Base-by-base conservation (phyloP, 2,113 vertebrate genomes). In the Arothron firmamentum region DNA sequence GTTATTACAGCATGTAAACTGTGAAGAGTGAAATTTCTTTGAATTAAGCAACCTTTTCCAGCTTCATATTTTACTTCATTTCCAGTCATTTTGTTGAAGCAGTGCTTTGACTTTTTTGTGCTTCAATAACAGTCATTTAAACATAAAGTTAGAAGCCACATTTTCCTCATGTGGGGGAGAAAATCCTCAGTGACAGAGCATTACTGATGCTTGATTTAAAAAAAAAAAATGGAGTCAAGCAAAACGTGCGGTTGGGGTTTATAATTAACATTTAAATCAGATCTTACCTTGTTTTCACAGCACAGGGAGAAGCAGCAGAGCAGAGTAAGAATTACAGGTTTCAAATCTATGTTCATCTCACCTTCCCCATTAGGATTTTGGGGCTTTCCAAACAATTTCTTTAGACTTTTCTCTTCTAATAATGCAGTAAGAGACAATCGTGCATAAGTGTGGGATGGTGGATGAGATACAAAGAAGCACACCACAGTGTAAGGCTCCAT, bases 351-450 rank as follows among this genome's bases (percentile, higher is more conserved):
- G 45, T 66, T 4, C 6, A 76, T 31, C 66, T 75, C 79, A 62
- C 62, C 63, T 68, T 70, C 75, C 74, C 60, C 38, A 21, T 59
- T 46, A 54, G 50, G 48, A 63, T 23, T 25, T 68, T 68, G 67
- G 75, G 72, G 65, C 70, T 72, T 80, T 68, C 65, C 61, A 38
- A 53, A 67, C 45, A 64, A 48, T 25, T 63, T 46, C 34, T 50
- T 70, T 62, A 76, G 74, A 75, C 74, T 69, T 74, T 80, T 62
- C 62, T 70, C 49, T 42, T 66, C 51, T 86, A 77, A 87, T 84
- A 79, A 73, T 46, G 45, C 56, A 34, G 7, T 11, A 19, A 20
- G 60, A 5, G 59, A 70, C 19, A 73, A 20, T 55, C 64, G 20
- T 56, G 56, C 62, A 46, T 62, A 3, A 46, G 28, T 50, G 38